Percentiles rank a stretch among this genome's conserved stretches.
phyloP scores from a whole-genome alignment of 2,113 vertebrate species.

The Myrmophylax atrothorax region DNA sequence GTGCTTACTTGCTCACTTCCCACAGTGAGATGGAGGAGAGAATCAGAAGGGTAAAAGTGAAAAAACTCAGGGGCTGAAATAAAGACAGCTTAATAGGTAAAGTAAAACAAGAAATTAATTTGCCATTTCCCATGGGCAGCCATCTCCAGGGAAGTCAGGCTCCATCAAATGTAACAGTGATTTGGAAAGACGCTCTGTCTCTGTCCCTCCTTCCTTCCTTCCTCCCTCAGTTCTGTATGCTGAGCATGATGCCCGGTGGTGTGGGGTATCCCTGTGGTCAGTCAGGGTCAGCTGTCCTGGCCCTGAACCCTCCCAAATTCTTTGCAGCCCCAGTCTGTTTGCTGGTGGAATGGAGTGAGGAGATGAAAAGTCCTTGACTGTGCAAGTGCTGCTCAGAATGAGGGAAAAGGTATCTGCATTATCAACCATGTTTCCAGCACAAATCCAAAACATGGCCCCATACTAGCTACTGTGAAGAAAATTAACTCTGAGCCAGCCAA shows the following conservation, averaged over 20 bases:
- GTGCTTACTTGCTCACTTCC: neutral
- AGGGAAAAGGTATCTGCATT: neutral
- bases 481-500: neutral
- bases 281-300: neutral
- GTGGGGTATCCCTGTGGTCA: neutral
- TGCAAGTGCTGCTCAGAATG: accelerated
- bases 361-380: neutral
- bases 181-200: neutral
- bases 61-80: neutral
- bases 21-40: neutral
- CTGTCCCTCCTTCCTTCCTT: neutral
- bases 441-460: neutral
- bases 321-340: neutral
- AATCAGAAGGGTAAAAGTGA: neutral
- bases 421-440: neutral
- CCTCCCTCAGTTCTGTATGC: neutral
- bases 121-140: neutral
- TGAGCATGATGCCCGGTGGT: neutral
- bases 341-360: neutral
- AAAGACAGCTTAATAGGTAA: neutral
- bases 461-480: neutral
- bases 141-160: neutral
- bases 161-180: accelerated
- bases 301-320: neutral
- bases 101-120: neutral